Base-by-base conservation (phyloP, 2,797 vertebrate species). In the Myripristis jacobus region DNA sequence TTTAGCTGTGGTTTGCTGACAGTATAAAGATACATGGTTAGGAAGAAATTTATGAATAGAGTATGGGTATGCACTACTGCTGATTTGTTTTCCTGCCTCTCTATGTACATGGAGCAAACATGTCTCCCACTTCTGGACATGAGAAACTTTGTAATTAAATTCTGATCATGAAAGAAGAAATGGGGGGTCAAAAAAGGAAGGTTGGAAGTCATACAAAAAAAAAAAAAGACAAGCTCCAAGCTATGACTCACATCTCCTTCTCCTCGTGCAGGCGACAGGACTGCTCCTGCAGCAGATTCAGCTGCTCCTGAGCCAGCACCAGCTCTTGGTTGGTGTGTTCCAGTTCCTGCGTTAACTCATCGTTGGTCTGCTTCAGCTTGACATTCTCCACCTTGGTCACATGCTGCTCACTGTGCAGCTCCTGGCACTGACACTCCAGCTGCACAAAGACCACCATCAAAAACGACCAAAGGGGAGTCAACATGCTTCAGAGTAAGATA, bases 361-460 rank as follows among this genome's bases (percentile, higher is more conserved):
- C 94, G 59, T 98, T 98, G 0, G 93, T 96, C 73, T 94, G 82
- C 61, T 94, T 97, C 77, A 99, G 91, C 81, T 95, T 96, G 74
- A 93, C 93, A 1, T 98, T 99, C 90, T 98, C 96, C 34, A 92
- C 94, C 72, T 92, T 95, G 51, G 95, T 96, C 82, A 95, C 94
- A 1, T 94, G 93, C 73, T 96, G 95, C 74, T 96, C 95, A 1
- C 90, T 94, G 67, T 96, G 94, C 34, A 99, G 95, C 8, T 96
- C 93, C 25, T 73, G 69, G 57, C 94, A 97, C 85, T 96, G 95
- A 51, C 72, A 80, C 87, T 98, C 96, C 91, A 97, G 75, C 97
- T 99, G 79, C 10, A 58, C 27, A 60, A 1, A 19, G n/a, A 47
- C 2, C 50, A 1, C n/a, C 4, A 22, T 11, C 56, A 55, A 61